Evolutionary conservation across 2,797 vertebrate genomes (phyloP).

Genomic region (Micropoecilia bifurca): DNA sequence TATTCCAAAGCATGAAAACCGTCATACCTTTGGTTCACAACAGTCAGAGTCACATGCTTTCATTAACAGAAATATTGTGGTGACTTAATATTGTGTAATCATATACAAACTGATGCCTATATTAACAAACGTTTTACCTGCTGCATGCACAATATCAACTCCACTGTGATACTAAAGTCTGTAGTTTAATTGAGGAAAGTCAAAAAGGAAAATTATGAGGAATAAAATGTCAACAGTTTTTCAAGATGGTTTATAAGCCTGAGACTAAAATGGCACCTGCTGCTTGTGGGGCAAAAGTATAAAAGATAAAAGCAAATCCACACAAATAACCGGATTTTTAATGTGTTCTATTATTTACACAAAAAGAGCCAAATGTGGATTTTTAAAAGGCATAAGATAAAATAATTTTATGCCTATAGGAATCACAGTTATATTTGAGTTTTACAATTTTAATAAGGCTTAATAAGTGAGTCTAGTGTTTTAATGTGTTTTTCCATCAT

Average conservation of each 20-base stretch:
- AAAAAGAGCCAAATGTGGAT: background rate
- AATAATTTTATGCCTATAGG: background rate
- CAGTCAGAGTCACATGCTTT: background rate
- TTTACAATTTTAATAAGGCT: background rate
- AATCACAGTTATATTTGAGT: background rate
- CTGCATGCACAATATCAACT: background rate
- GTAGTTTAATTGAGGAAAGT: background rate
- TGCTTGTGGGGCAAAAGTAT: background rate
- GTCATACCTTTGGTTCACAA: background rate
- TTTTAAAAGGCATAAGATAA: background rate
- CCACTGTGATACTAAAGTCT: background rate
- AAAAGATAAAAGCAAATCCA: background rate
- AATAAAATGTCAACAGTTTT: background rate
- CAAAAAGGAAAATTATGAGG: background rate
- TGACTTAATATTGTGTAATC: background rate
- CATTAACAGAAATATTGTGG: background rate
- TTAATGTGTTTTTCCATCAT: conserved; percentile 34
- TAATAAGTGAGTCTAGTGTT: conserved; percentile 29
- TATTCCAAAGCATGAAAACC: background rate
- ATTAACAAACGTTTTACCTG: background rate
- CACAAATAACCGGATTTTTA: background rate
- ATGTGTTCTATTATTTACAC: background rate
- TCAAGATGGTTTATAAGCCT: background rate
- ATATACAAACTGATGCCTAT: background rate
- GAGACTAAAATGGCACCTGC: background rate